Evolutionary conservation across 2,113 vertebrate species (phyloP).

Genomic region (Pelvicachromis taeniatus): DNA sequence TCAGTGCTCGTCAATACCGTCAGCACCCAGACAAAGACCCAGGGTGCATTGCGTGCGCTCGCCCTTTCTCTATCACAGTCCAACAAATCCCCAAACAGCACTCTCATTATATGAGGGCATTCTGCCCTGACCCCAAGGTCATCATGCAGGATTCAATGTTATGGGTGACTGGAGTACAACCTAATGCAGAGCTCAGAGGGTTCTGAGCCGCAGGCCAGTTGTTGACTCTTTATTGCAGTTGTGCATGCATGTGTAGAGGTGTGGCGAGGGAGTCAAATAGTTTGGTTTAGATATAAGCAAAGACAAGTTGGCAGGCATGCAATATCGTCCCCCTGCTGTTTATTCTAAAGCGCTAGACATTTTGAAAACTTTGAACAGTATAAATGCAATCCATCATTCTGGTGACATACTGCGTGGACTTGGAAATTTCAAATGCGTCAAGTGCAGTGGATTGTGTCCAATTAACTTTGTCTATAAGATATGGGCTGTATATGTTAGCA

Average conservation of each 20-base stretch:
- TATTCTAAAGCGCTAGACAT: constrained; percentile 33
- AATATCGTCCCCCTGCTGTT: constrained; percentile 25
- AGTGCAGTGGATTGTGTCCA: constrained; percentile 59
- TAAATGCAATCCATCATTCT: constrained; percentile 58
- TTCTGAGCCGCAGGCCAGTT: constrained; percentile 22
- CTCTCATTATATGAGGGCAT: constrained; percentile 72
- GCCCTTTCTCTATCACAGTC: constrained; percentile 68
- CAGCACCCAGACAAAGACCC: constrained; percentile 75
- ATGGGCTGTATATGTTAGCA: constrained; percentile 40
- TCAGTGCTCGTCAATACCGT: constrained; percentile 74
- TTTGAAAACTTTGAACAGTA: constrained; percentile 46
- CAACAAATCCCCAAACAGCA: constrained; percentile 71
- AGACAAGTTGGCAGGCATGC: constrained; percentile 41
- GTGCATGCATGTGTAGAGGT: constrained; percentile 11
- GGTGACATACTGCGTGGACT: constrained; percentile 40
- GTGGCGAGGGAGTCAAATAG: constrained; percentile 22
- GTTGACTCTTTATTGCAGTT: constrained; percentile 38
- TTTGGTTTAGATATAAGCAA: constrained; percentile 20
- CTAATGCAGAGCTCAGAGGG: not conserved
- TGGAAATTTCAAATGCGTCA: constrained; percentile 60
- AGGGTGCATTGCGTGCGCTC: constrained; percentile 66
- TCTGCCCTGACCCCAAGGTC: constrained; percentile 72
- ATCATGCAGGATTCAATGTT: constrained; percentile 49
- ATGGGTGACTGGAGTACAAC: constrained; percentile 55
- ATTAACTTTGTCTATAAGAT: constrained; percentile 50